Percentiles rank a stretch among this genome's conserved stretches.
Conservation (phyloP, 2,113 vertebrate species). For the Typhlomys cinereus region DNA sequence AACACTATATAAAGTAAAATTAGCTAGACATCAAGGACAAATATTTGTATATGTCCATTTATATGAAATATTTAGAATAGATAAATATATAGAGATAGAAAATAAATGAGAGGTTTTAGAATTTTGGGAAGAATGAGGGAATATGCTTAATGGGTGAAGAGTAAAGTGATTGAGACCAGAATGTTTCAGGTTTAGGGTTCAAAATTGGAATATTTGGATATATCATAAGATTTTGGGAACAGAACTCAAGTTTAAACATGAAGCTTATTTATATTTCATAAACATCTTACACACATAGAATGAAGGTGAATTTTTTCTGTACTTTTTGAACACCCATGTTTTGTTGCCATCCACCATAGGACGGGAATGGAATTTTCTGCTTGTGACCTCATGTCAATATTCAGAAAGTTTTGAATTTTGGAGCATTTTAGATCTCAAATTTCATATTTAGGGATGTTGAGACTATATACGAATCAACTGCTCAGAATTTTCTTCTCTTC, state of each 20-base stretch:
- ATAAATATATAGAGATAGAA: neutral
- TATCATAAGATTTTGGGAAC: neutral
- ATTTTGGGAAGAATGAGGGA: neutral
- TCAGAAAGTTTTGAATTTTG: neutral
- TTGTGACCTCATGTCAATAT: neutral
- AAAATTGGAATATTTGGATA: neutral
- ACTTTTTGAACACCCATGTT: neutral
- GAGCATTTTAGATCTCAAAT: neutral
- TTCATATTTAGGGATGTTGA: neutral
- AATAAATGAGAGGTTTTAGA: neutral
- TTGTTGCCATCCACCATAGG: neutral
- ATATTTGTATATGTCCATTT: neutral
- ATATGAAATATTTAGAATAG: neutral
- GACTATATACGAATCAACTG: neutral
- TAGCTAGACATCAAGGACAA: neutral
- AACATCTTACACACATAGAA: neutral
- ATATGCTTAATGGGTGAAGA: neutral
- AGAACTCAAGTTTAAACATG: neutral
- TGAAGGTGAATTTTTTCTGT: neutral
- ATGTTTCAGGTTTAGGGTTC: neutral
- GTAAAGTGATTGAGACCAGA: neutral
- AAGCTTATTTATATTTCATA: neutral
- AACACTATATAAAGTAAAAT: neutral
- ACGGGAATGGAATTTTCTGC: neutral
- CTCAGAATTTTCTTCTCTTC: neutral